These are phyloP conservation scores for Bombus pascuorum DNA, from an alignment of 1,140 invertebrate genomes.

Conservation along the genomic window DNA sequence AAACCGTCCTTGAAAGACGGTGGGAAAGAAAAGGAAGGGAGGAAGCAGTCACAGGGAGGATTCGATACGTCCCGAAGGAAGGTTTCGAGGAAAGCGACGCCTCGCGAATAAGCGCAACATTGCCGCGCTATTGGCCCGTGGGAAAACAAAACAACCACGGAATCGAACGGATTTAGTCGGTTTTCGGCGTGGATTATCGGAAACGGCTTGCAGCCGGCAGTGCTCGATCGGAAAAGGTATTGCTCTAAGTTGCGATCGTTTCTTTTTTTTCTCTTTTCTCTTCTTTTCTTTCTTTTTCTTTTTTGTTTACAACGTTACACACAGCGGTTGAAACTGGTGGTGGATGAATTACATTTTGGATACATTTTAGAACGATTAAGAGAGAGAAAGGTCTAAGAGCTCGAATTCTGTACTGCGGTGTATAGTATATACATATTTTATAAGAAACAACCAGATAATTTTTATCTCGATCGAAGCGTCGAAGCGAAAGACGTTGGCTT, in stretches of 20 bases:
- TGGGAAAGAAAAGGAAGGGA: slow-evolving; percentile 1
- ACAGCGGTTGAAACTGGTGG: neutral
- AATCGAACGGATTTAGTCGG: slow-evolving; percentile 23
- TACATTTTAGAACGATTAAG: neutral
- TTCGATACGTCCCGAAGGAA: neutral
- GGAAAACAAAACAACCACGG: slow-evolving; percentile 15
- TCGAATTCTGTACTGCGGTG: neutral
- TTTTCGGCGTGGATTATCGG: slow-evolving; percentile 10
- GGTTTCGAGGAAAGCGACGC: neutral
- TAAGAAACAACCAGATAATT: neutral
- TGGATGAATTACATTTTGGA: too few species aligned
- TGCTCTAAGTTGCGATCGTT: neutral
- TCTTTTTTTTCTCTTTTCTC: neutral
- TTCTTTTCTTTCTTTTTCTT: neutral
- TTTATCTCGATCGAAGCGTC: neutral
- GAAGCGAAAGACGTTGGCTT: neutral
- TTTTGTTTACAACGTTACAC: neutral
- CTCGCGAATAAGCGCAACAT: neutral
- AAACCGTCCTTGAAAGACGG: neutral
- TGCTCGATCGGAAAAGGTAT: slow-evolving; percentile 36
- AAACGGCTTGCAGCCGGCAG: neutral
- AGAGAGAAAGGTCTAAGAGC: neutral
- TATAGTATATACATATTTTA: neutral
- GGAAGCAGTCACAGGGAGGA: neutral
- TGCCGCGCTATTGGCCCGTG: slow-evolving; percentile 5